These are phyloP conservation scores for Protosalanx chinensis DNA, from an alignment of 2,797 vertebrate genomes.

Conservation along the genomic window DNA sequence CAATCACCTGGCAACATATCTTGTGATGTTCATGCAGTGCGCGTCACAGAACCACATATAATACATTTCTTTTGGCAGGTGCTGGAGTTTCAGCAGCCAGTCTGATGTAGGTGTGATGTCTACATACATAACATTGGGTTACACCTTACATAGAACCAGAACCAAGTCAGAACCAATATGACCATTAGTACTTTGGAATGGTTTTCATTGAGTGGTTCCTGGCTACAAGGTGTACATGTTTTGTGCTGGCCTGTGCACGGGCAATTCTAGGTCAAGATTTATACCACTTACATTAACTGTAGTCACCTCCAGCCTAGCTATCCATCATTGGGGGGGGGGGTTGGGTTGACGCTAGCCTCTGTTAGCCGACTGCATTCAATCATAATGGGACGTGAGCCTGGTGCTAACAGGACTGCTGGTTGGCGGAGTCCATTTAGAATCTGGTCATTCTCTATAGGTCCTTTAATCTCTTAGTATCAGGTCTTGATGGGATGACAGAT, in stretches of 20 bases:
- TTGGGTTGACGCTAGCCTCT: slow-evolving; percentile 21
- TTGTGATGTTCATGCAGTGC: not conserved
- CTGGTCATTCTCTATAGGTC: not conserved
- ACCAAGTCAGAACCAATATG: not conserved
- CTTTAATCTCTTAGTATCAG: not conserved
- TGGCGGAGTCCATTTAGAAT: slow-evolving; percentile 9
- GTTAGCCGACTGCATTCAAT: slow-evolving; percentile 43
- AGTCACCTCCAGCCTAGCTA: slow-evolving; percentile 29
- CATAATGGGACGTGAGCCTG: slow-evolving; percentile 31
- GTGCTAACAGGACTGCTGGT: slow-evolving; percentile 25
- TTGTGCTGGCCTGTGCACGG: slow-evolving; percentile 21
- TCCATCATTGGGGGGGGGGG: slow-evolving; percentile 31
- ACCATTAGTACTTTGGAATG: slow-evolving; percentile 17
- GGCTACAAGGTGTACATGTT: slow-evolving; percentile 15
- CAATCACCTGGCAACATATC: slow-evolving; percentile 41
- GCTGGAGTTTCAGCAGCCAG: no score
- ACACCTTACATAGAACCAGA: not conserved
- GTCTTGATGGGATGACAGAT: not conserved
- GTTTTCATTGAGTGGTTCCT: slow-evolving; percentile 5
- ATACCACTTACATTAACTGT: slow-evolving; percentile 39
- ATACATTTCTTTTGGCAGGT: not conserved
- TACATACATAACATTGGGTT: not conserved
- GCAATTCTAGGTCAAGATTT: slow-evolving; percentile 20
- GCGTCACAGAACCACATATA: slow-evolving; percentile 11
- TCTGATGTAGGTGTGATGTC: no score